Percentiles rank a stretch among this genome's conserved stretches.
Conservation (phyloP, 2,888 invertebrate genomes). For the Argyresthia albistria region DNA sequence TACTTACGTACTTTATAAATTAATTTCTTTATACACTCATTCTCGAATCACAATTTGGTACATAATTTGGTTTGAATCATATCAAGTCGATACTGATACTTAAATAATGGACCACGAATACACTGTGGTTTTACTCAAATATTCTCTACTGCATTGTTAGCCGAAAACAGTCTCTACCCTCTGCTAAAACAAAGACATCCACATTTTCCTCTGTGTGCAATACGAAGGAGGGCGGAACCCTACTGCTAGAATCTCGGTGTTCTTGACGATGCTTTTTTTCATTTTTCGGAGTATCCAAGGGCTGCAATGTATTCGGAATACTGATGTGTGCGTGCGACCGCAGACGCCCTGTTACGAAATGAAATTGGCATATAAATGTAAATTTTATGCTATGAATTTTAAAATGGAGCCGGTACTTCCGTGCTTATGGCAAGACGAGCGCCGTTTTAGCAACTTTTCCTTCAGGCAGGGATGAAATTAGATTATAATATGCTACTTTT, state of each 20-base stretch:
- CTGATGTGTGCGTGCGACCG: constrained; percentile 66
- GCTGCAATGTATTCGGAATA: constrained; percentile 56
- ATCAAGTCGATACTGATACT: too few species aligned
- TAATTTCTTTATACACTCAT: too few species aligned
- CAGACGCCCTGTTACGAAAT: constrained; percentile 66
- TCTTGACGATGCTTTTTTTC: constrained; percentile 20
- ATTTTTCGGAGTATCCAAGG: constrained; percentile 36
- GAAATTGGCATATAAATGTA: constrained; percentile 73
- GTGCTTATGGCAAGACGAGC: constrained; percentile 40
- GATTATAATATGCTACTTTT: constrained; percentile 54
- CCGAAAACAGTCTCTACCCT: not conserved
- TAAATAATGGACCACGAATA: too few species aligned
- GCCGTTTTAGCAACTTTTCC: constrained; percentile 50
- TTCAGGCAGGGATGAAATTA: constrained; percentile 58
- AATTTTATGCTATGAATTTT: constrained; percentile 73
- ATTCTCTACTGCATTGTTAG: not conserved
- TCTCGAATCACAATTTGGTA: too few species aligned
- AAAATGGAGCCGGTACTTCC: constrained; percentile 70
- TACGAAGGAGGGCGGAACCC: not conserved
- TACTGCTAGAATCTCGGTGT: not conserved
- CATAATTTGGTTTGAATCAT: too few species aligned
- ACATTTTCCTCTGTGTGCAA: not conserved
- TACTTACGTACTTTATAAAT: too few species aligned
- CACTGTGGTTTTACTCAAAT: too few species aligned
- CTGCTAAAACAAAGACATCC: not conserved